Base-by-base conservation (phyloP, 2,888 invertebrate species). In the Liodrosophila aerea region DNA sequence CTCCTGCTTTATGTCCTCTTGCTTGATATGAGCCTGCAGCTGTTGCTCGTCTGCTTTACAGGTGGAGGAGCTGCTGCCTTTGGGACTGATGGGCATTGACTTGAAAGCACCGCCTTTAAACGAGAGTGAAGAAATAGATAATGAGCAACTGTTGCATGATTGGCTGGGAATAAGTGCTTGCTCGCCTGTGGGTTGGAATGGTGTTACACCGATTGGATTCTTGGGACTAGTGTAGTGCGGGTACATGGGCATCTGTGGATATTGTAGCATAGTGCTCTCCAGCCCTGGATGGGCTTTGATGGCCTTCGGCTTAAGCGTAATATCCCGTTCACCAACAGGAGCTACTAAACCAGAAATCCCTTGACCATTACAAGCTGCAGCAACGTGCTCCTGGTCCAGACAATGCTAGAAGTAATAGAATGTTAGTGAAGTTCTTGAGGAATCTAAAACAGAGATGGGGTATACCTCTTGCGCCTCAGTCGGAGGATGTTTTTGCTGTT, bases 281-380 rank as follows among this genome's bases (percentile, higher is more conserved):
- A 91, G 90, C 56, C 91, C 91, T 68, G 92, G 89, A 69, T 89
- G 87, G 36, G 95, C 94, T 91, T 97, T 97, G 64, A 97, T 97
- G 13, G 97, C 96, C 89, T 97, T 97, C 22, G 97, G 97, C 73
- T 97, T 92, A 80, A 95, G 93, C 4, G 97, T 96, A 47, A 96
- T 92, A 87, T 97, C 97, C 46, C 92, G 91, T 44, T 91, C 91
- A 60, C 53, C 62, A 9, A 70, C 65, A 44, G 63, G 45, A 46
- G 64, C 41, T 33, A 63, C 27, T 36, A 73, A 51, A 34, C 73
- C 64, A 13, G 69, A 44, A 63, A 84, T 81, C 36, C 60, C 50
- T 49, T 85, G 85, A 27, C 86, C 86, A 61, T 82, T 81, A 51
- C 81, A 76, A 44, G 64, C 41, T 50, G n/a, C 22, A 22, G 22